These are phyloP conservation scores for Aurelia aurita DNA, from an alignment of 30 jellyfish, hydroid and myxozoan species.

Conservation along the genomic window DNA sequence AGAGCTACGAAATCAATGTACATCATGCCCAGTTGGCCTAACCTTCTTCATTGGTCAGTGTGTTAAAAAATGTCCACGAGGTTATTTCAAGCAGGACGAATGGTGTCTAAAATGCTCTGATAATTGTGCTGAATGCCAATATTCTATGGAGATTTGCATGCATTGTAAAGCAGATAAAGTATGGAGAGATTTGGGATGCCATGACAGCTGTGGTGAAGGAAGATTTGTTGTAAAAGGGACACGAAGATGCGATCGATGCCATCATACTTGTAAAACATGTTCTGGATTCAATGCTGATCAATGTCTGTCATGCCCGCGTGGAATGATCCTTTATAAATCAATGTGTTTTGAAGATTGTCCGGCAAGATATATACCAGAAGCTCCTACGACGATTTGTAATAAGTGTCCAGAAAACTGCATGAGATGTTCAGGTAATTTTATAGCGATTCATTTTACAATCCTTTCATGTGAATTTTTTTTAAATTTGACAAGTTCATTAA, in stretches of 20 bases:
- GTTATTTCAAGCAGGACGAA: constrained; percentile 57
- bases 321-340: constrained; percentile 45
- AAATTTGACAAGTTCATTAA: too few relatives aligned
- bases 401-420: constrained; percentile 69
- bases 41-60: constrained; percentile 58
- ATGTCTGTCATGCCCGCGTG: constrained; percentile 72
- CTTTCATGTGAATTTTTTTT: too few relatives aligned
- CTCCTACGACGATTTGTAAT: constrained; percentile 57
- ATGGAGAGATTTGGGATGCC: constrained; percentile 80
- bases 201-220: constrained; percentile 64
- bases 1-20: constrained; percentile 38
- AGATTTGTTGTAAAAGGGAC: constrained; percentile 57
- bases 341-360: constrained; percentile 78
- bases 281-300: constrained; percentile 74
- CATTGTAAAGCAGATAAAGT: constrained; percentile 70
- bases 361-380: constrained; percentile 55
- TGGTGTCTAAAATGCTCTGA: constrained; percentile 84
- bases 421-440: constrained; percentile 61
- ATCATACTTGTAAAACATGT: constrained; percentile 63
- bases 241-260: constrained; percentile 63
- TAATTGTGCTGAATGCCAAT: constrained; percentile 79
- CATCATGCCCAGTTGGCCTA: constrained; percentile 53
- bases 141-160: constrained; percentile 76
- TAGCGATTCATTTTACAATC: not conserved
- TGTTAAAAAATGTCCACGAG: constrained; percentile 65